These are phyloP conservation scores for Nibea albiflora DNA, from an alignment of 2,113 vertebrate genomes.

Conservation along the genomic window DNA sequence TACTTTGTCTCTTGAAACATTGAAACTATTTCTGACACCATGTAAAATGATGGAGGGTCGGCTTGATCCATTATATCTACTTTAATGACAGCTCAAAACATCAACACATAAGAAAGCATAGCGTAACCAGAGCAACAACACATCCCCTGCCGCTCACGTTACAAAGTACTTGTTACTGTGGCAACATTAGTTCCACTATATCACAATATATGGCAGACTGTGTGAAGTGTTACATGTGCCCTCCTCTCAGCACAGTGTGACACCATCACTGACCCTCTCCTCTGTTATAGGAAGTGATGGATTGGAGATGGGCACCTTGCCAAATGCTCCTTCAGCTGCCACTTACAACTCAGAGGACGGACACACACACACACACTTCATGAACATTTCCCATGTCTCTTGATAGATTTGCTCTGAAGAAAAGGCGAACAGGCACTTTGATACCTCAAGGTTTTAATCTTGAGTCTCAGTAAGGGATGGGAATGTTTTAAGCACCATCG, in stretches of 20 bases:
- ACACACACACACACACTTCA: not conserved
- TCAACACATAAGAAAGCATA: no score
- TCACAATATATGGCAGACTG: not conserved
- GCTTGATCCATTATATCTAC: no score
- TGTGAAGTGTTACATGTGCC: not conserved
- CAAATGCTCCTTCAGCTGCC: conserved; percentile 24
- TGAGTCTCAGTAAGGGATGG: not conserved
- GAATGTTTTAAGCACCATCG: not conserved
- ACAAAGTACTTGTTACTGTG: no score
- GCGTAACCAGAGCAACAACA: no score
- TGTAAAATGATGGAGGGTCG: not conserved
- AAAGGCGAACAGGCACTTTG: not conserved
- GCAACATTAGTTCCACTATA: no score
- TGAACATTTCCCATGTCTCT: not conserved
- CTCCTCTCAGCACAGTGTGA: not conserved
- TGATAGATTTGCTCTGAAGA: not conserved
- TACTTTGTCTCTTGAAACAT: no score
- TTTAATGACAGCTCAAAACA: no score
- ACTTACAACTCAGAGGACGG: not conserved
- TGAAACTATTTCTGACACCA: no score
- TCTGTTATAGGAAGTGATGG: conserved; percentile 5
- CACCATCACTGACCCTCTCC: not conserved
- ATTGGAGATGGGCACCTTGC: conserved; percentile 3
- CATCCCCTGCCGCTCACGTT: no score
- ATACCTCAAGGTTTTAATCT: conserved; percentile 15